Percentiles rank a stretch among this genome's conserved stretches.
These are phyloP conservation scores for Lipophrys pholis DNA, from an alignment of 2,113 vertebrate species.

Conservation along the genomic window DNA sequence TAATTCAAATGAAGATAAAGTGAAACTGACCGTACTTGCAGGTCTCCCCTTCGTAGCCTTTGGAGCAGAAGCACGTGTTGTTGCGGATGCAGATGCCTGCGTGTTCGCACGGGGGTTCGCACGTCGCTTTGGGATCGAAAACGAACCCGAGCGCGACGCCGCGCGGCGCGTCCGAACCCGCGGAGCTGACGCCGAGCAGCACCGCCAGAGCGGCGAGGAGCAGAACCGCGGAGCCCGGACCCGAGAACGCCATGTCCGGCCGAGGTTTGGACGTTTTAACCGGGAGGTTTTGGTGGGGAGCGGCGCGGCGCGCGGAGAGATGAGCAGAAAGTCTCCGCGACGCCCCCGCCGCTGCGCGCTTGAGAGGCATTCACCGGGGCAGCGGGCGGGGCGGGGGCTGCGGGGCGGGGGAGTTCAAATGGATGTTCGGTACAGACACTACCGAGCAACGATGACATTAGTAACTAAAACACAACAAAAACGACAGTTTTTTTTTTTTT, in stretches of 20 bases:
- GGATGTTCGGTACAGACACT: too few species aligned
- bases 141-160: slow-evolving; percentile 82
- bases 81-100: slow-evolving; percentile 87
- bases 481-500: too few species aligned
- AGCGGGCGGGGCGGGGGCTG: too few species aligned
- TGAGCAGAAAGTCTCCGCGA: too few species aligned
- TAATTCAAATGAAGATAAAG: too few species aligned
- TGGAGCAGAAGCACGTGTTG: slow-evolving; percentile 87
- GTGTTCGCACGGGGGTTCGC: slow-evolving; percentile 85
- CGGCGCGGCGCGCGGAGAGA: neutral
- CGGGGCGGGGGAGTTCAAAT: too few species aligned
- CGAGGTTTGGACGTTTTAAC: neutral
- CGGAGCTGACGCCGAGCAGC: slow-evolving; percentile 50
- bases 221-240: neutral
- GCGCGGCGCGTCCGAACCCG: slow-evolving; percentile 74
- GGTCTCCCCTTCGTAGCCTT: slow-evolving; percentile 87
- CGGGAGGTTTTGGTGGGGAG: neutral
- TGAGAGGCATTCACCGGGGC: too few species aligned
- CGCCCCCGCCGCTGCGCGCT: too few species aligned
- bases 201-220: slow-evolving; percentile 2
- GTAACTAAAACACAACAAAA: too few species aligned
- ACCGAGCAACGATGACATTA: too few species aligned
- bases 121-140: slow-evolving; percentile 79
- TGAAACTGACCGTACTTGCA: slow-evolving; percentile 86
- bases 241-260: neutral